These are phyloP conservation scores for Apolygus lucorum DNA, from an alignment of 1,140 invertebrate genomes.

Conservation along the genomic window DNA sequence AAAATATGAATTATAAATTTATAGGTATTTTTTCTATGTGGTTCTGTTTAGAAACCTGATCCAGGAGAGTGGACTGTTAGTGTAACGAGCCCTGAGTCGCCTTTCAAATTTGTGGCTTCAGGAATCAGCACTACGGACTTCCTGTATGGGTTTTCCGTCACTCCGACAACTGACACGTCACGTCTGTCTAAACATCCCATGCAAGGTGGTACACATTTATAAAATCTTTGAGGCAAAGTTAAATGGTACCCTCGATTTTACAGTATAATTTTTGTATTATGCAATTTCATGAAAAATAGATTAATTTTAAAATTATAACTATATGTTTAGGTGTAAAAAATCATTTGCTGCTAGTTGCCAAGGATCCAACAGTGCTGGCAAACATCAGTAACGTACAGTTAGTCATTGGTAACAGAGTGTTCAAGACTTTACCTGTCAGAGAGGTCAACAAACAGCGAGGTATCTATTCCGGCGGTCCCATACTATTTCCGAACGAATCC, in stretches of 20 bases:
- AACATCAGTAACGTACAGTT: neutral
- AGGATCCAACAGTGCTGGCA: neutral
- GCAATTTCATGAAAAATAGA: too few relatives aligned
- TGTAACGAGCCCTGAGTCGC: constrained; percentile 46
- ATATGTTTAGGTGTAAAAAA: constrained; percentile 41
- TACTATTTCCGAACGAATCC: constrained; percentile 35
- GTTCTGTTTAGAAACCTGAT: constrained; percentile 47
- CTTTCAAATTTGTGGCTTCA: constrained; percentile 55
- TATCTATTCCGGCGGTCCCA: constrained; percentile 38
- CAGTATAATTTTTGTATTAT: too few relatives aligned
- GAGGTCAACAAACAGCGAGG: constrained; percentile 45
- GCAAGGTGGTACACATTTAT: too few relatives aligned
- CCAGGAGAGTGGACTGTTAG: constrained; percentile 54
- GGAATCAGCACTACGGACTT: constrained; percentile 47
- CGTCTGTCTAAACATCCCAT: constrained; percentile 51
- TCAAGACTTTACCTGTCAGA: constrained; percentile 30
- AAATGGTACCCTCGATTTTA: too few relatives aligned
- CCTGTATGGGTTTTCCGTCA: constrained; percentile 57
- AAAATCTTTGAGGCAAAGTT: too few relatives aligned
- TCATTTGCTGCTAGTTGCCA: constrained; percentile 37
- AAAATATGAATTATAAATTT: too few relatives aligned
- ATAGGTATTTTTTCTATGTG: neutral
- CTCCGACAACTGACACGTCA: constrained; percentile 42
- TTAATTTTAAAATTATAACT: too few relatives aligned
- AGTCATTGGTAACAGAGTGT: neutral